Evolutionary conservation across 2,113 vertebrate genomes (phyloP).

Genomic region (Hippocampus comes): DNA sequence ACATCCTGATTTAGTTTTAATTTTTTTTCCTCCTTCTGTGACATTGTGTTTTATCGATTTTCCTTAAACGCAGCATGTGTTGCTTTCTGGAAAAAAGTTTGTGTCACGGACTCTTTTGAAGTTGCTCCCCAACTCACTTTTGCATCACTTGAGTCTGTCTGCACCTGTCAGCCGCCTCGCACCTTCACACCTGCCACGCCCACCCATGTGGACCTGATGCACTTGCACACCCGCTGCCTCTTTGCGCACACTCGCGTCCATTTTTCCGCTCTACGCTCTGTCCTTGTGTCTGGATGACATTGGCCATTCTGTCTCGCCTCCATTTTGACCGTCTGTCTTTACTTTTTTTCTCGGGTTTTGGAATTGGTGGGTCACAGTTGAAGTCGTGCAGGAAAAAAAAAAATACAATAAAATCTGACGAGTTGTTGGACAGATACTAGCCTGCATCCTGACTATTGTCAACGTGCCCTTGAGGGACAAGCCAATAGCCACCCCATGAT

Average conservation of each 20-base stretch:
- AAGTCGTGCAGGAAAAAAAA: background rate
- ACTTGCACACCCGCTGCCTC: conserved; percentile 4
- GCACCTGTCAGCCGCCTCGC: conserved; percentile 3
- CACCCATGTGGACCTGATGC: background rate
- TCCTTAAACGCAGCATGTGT: background rate
- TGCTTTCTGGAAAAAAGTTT: background rate
- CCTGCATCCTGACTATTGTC: background rate
- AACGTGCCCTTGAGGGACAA: background rate
- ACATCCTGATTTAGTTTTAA: background rate
- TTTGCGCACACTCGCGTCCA: background rate
- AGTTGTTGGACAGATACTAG: background rate
- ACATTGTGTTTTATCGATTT: background rate
- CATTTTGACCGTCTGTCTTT: background rate
- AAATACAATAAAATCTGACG: background rate
- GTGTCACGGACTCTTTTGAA: background rate
- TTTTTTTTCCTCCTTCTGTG: background rate
- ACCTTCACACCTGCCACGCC: conserved; percentile 6
- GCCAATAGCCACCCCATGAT: background rate
- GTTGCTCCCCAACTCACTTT: background rate
- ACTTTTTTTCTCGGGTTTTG: background rate
- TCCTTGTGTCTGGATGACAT: background rate
- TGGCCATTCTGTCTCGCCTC: background rate
- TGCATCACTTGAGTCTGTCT: background rate
- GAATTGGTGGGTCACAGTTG: background rate
- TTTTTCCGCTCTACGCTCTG: background rate